Percentiles rank a stretch among this genome's conserved stretches.
These are phyloP conservation scores for Dichetophora obliterata DNA, from an alignment of 2,888 invertebrate genomes.

Conservation along the genomic window DNA sequence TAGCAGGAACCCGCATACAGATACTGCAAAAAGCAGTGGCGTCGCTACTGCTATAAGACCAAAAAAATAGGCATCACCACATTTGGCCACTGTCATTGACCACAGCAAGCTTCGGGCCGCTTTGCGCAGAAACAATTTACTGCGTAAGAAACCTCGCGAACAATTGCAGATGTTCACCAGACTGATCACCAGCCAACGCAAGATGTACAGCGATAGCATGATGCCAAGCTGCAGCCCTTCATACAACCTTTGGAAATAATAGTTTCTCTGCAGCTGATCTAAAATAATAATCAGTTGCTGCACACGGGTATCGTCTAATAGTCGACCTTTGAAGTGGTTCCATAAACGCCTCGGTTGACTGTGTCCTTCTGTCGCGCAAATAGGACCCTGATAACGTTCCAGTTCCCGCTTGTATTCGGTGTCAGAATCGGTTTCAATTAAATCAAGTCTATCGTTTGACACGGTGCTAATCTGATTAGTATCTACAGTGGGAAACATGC, in stretches of 20 bases:
- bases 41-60: conserved; percentile 49
- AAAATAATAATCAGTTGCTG: conserved; percentile 23
- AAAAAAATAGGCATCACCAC: conserved; percentile 54
- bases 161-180: conserved; percentile 36
- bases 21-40: conserved; percentile 55
- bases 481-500: conserved; percentile 38
- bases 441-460: conserved; percentile 19
- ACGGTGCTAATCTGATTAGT: neutral
- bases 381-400: conserved; percentile 5
- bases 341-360: conserved; percentile 34
- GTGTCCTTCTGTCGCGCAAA: neutral
- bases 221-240: conserved; percentile 25
- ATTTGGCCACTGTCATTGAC: conserved; percentile 59
- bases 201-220: neutral
- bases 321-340: conserved; percentile 21
- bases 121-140: conserved; percentile 52
- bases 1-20: conserved; percentile 54
- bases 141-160: conserved; percentile 48
- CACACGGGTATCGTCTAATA: conserved; percentile 27
- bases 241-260: conserved; percentile 32
- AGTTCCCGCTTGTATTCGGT: conserved; percentile 48
- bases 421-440: conserved; percentile 60
- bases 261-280: conserved; percentile 36
- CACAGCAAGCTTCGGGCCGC: conserved; percentile 56
- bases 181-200: neutral